Conservation (phyloP, 2,113 vertebrate genomes). For the Marmota monax region DNA sequence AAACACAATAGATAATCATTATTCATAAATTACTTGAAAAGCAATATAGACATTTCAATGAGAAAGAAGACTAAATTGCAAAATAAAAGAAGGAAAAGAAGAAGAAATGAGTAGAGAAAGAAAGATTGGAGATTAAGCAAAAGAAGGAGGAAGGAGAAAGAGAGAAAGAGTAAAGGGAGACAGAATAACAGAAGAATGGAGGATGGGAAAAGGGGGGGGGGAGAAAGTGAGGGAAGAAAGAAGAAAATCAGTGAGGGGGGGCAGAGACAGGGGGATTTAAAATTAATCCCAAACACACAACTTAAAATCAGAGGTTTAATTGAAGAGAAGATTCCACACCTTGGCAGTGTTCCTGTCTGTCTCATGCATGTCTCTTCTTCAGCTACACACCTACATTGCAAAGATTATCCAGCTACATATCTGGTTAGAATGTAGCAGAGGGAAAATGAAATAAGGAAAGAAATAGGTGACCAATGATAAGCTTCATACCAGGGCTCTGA, state of each 20-base stretch:
- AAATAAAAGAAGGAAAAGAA: not conserved
- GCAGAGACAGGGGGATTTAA: not conserved
- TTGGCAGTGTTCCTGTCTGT: not conserved
- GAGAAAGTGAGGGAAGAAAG: fast-evolving
- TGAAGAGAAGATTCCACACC: not conserved
- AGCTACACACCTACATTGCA: not conserved
- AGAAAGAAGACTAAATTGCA: not conserved
- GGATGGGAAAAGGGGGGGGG: fast-evolving
- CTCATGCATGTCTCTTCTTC: not conserved
- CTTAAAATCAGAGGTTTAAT: not conserved
- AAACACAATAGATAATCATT: constrained; percentile 62
- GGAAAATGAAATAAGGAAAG: not conserved
- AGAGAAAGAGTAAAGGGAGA: not conserved
- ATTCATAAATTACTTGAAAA: constrained; percentile 44
- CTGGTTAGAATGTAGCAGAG: not conserved
- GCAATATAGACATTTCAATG: constrained; percentile 60
- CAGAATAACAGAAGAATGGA: fast-evolving
- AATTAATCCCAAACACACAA: not conserved
- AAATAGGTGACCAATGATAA: not conserved
- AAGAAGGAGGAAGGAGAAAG: not conserved
- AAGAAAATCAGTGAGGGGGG: fast-evolving
- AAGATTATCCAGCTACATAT: not conserved
- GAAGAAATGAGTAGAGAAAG: not conserved
- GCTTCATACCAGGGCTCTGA: not conserved
- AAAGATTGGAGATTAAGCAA: not conserved